Percentiles rank a stretch among this genome's conserved stretches.
phyloP scores from a whole-genome alignment of 2,888 invertebrate genomes.

The Criorhina ranunculi region DNA sequence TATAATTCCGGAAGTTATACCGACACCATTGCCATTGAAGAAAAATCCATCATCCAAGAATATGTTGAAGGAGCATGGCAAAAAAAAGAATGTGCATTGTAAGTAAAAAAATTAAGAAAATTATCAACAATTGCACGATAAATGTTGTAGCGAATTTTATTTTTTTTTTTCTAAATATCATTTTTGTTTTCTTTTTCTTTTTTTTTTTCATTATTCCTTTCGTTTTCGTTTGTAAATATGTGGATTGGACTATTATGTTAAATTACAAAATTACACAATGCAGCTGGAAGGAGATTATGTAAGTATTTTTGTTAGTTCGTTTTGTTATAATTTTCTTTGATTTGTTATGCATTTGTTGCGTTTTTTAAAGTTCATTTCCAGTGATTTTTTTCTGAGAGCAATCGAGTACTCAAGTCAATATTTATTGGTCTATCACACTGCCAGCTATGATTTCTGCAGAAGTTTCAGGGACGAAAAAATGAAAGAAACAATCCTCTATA shows the following conservation, averaged over 20 bases:
- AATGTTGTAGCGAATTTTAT: background rate
- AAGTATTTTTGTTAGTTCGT: slow-evolving; percentile 36
- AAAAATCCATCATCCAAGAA: slow-evolving; percentile 74
- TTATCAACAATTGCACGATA: background rate
- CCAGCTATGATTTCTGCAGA: too few relatives aligned
- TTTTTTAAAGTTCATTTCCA: background rate
- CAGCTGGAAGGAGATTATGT: slow-evolving; percentile 53
- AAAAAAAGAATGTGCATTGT: slow-evolving; percentile 83
- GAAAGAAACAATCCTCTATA: too few relatives aligned
- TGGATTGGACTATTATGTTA: slow-evolving; percentile 22
- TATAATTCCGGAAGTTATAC: slow-evolving; percentile 67
- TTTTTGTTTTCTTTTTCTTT: slow-evolving; percentile 19
- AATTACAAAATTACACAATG: background rate
- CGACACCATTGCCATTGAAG: slow-evolving; percentile 78
- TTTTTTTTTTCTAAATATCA: slow-evolving; percentile 29
- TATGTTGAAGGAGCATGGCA: slow-evolving; percentile 80
- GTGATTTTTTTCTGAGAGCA: too few relatives aligned
- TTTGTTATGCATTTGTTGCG: background rate
- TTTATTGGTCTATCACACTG: too few relatives aligned
- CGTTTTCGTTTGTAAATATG: slow-evolving; percentile 33
- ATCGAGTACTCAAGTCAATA: too few relatives aligned
- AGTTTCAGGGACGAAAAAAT: too few relatives aligned
- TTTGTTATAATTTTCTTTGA: slow-evolving; percentile 20
- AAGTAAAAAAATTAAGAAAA: slow-evolving; percentile 77
- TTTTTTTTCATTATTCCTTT: slow-evolving; percentile 30